phyloP scores from a whole-genome alignment of 2,113 vertebrate genomes.

The Epinephelus fuscoguttatus region DNA sequence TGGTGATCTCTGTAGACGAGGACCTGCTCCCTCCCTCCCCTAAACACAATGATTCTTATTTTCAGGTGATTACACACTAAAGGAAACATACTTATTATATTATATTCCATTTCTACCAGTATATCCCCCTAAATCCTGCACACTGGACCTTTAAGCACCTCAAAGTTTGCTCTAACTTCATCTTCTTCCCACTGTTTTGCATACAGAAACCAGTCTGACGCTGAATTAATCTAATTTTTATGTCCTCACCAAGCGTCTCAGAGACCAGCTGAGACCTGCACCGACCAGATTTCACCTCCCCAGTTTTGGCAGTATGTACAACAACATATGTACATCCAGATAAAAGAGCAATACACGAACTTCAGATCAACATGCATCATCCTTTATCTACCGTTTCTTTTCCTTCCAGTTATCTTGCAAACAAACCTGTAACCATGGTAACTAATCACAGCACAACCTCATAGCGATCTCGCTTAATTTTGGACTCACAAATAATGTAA shows the following conservation, averaged over 20 bases:
- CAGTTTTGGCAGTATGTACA: constrained; percentile 15
- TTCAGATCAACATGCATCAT: constrained; percentile 28
- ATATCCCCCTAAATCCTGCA: no score
- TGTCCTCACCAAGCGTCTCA: constrained; percentile 59
- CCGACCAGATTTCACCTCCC: constrained; percentile 7
- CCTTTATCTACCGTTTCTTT: not conserved
- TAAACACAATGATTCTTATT: no score
- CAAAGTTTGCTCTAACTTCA: not conserved
- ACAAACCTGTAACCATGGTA: not conserved
- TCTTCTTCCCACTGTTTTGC: not conserved
- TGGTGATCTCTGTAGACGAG: no score
- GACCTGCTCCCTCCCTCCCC: no score
- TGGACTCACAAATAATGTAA: not conserved
- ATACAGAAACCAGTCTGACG: constrained; percentile 58
- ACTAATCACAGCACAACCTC: not conserved
- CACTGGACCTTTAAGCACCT: not conserved
- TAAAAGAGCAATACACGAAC: constrained; percentile 27
- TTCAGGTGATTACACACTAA: no score
- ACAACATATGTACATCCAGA: constrained; percentile 37
- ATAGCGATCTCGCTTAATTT: not conserved
- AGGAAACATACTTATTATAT: no score
- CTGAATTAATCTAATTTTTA: not conserved
- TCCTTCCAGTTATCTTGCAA: not conserved
- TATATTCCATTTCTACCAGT: no score
- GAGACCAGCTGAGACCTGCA: constrained; percentile 73